Evolutionary conservation across 2,113 vertebrate genomes (phyloP).

Genomic region (Sciurus niger): DNA sequence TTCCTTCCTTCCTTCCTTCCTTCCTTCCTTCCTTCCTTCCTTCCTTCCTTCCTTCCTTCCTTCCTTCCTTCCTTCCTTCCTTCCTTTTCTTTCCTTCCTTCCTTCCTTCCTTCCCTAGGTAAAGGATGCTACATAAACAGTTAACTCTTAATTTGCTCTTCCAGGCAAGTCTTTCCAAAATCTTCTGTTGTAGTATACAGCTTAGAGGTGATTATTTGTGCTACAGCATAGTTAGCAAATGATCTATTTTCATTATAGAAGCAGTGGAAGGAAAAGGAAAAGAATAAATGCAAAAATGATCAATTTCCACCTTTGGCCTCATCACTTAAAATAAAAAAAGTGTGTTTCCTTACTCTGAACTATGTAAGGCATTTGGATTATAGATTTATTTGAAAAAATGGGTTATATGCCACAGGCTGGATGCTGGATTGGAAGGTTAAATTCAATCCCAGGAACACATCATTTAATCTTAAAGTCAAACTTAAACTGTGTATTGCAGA

Average conservation of each 20-base stretch:
- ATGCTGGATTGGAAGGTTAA: neutral
- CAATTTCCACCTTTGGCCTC: neutral
- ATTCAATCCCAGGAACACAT: neutral
- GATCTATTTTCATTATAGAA: conserved; percentile 10
- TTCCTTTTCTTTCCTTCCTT: too few relatives aligned
- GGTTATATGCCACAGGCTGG: neutral
- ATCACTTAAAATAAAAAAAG: conserved; percentile 37
- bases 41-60: neutral
- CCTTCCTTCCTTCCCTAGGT: neutral
- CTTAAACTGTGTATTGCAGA: neutral
- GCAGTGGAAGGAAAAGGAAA: neutral
- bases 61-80: neutral
- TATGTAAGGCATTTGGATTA: conserved; percentile 5
- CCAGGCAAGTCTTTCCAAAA: neutral
- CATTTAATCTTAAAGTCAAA: conserved; percentile 46
- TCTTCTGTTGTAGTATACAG: neutral
- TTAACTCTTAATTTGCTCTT: conserved; percentile 51
- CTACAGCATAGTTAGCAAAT: conserved; percentile 2
- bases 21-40: too few relatives aligned
- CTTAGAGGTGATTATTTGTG: neutral
- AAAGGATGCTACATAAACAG: neutral
- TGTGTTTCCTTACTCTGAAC: neutral
- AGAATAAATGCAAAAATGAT: conserved; percentile 25
- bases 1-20: neutral
- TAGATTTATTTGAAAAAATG: conserved; percentile 19